Evolutionary conservation across 1,140 invertebrate species (phyloP).

Genomic region (Choristoneura fumiferana): DNA sequence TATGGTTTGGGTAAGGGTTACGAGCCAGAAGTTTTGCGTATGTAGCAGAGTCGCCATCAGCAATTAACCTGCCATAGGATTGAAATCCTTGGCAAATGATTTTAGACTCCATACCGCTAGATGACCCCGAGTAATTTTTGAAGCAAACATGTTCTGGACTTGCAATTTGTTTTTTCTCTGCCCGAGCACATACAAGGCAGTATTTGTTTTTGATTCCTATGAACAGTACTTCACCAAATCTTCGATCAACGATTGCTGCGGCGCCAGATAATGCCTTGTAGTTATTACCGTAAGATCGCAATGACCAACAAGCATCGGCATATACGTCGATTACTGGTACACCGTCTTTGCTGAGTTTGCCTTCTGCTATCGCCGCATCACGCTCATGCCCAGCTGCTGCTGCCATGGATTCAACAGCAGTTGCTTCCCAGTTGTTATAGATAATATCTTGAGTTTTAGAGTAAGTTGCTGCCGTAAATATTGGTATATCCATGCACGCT

Average conservation of each 20-base stretch:
- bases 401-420: conserved; percentile 20
- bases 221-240: conserved; percentile 58
- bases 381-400: conserved; percentile 22
- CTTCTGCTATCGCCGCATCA: neutral
- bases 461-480: neutral
- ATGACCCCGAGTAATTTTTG: neutral
- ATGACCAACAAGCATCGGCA: conserved; percentile 50
- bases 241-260: conserved; percentile 50
- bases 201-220: conserved; percentile 59
- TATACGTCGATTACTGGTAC: neutral
- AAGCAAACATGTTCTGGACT: neutral
- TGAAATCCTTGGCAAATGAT: neutral
- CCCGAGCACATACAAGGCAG: conserved; percentile 48
- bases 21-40: neutral
- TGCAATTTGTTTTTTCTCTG: conserved; percentile 25
- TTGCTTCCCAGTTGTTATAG: conserved; percentile 10
- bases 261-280: conserved; percentile 22
- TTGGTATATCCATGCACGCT: neutral
- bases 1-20: neutral
- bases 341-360: neutral
- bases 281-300: conserved; percentile 41
- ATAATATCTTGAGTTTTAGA: neutral
- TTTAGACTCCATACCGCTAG: neutral
- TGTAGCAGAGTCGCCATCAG: neutral
- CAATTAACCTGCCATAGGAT: neutral